Conservation (phyloP, 2,888 invertebrate genomes). For the Metopia argyrocephala region DNA sequence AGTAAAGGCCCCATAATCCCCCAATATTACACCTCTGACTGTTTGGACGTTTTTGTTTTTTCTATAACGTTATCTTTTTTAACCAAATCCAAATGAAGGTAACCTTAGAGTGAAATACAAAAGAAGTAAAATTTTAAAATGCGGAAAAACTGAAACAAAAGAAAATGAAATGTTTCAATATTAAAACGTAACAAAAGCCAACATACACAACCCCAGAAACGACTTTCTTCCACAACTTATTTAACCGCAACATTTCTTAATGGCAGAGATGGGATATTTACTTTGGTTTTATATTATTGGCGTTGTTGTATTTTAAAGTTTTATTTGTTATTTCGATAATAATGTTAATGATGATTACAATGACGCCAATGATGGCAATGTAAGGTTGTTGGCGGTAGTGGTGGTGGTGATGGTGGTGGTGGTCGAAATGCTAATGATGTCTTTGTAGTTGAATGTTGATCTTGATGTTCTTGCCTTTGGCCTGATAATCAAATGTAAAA, state of each 20-base stretch:
- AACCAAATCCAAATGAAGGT: not conserved
- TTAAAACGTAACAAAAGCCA: slow-evolving; percentile 21
- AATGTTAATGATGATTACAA: slow-evolving; percentile 33
- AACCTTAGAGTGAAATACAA: not conserved
- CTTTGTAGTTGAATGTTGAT: not conserved
- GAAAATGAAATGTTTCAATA: slow-evolving; percentile 20
- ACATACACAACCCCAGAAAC: not conserved
- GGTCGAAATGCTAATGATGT: not conserved
- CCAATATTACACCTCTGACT: no score
- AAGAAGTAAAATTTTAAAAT: slow-evolving; percentile 25
- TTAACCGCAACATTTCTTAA: not conserved
- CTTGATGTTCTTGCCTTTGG: slow-evolving; percentile 5
- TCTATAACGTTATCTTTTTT: not conserved
- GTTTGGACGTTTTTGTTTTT: not conserved
- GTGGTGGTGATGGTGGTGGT: slow-evolving; percentile 4
- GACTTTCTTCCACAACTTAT: not conserved
- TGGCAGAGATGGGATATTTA: not conserved
- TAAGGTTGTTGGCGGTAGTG: not conserved
- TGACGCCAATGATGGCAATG: not conserved
- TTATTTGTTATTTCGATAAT: slow-evolving; percentile 17
- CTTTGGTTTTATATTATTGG: not conserved
- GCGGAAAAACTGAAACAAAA: slow-evolving; percentile 24
- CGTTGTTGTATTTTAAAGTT: not conserved
- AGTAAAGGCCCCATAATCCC: no score
- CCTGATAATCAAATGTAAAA: slow-evolving; percentile 37